Conservation (phyloP, 2,113 vertebrate genomes). For the Caracal caracal region DNA sequence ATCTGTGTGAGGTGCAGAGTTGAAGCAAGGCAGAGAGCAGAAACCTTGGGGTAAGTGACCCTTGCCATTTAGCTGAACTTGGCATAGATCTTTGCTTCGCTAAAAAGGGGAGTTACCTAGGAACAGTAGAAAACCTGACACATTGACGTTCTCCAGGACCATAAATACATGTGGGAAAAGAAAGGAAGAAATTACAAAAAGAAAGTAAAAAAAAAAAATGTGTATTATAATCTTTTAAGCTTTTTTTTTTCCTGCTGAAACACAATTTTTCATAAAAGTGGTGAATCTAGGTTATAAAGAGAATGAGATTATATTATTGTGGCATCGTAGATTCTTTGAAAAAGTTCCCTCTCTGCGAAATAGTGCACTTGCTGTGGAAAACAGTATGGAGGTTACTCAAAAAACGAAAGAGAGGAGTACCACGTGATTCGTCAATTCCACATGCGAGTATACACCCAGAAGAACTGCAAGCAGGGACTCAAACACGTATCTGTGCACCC, state of each 20-base stretch:
- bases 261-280: neutral
- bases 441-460: neutral
- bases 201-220: neutral
- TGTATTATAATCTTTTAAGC: too few relatives aligned
- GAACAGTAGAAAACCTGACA: neutral
- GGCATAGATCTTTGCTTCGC: neutral
- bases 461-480: neutral
- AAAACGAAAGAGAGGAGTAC: neutral
- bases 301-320: neutral
- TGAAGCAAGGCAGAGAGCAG: too few relatives aligned
- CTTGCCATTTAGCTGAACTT: neutral
- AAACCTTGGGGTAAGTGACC: neutral
- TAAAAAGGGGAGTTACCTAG: neutral
- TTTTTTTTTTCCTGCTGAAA: too few relatives aligned
- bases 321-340: neutral
- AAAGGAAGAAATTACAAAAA: neutral
- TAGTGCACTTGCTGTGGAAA: neutral
- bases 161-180: neutral
- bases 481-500: neutral
- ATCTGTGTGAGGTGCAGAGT: neutral
- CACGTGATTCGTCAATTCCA: neutral
- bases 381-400: neutral
- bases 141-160: neutral
- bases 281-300: neutral
- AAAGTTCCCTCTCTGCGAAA: neutral